These are phyloP conservation scores for Psammodynastes pulverulentus DNA, from an alignment of 2,113 vertebrate genomes.

Conservation along the genomic window DNA sequence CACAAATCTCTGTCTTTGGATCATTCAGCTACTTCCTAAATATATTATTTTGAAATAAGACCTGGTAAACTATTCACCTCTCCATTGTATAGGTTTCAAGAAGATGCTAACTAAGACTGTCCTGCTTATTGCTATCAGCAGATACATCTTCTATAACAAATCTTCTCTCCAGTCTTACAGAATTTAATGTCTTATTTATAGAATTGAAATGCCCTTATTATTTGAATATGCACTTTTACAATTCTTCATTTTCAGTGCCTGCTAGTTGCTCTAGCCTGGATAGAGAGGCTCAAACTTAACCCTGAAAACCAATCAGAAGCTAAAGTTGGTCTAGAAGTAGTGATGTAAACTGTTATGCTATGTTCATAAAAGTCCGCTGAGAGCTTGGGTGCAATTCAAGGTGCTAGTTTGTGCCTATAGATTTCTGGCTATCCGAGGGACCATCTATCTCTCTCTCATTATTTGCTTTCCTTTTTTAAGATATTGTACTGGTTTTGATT, in stretches of 20 bases:
- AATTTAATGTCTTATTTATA: background rate
- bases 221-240: background rate
- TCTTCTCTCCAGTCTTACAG: background rate
- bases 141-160: background rate
- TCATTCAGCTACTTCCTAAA: background rate
- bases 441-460: background rate
- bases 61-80: background rate
- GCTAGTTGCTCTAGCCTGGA: background rate
- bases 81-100: background rate
- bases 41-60: background rate
- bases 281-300: background rate
- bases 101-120: background rate
- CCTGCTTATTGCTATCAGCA: background rate
- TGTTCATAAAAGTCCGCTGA: background rate
- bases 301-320: background rate
- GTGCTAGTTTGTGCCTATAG: background rate
- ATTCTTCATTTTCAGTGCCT: background rate
- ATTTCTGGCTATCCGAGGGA: background rate
- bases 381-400: background rate
- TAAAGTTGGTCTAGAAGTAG: background rate
- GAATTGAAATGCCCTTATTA: background rate
- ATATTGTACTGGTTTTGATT: background rate
- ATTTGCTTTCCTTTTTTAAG: background rate
- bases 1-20: background rate
- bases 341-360: background rate